These are phyloP conservation scores for Pectinophora gossypiella DNA, from an alignment of 1,140 invertebrate species.

Conservation along the genomic window DNA sequence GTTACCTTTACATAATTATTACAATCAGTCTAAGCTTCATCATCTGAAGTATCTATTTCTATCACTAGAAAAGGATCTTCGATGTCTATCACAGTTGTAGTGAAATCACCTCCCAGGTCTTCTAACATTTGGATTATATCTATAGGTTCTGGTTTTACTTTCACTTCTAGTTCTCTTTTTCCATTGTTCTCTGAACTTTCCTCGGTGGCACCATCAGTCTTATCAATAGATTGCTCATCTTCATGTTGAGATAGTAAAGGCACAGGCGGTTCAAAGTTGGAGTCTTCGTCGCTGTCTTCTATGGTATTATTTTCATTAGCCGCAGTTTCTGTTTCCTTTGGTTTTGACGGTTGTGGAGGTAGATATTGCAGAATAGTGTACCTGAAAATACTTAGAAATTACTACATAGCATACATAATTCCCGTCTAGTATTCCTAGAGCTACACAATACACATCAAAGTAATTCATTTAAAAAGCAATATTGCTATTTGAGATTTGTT, in stretches of 20 bases:
- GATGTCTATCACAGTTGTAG: conserved; percentile 25
- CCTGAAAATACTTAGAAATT: no score
- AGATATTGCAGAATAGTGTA: background rate
- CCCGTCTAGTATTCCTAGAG: no score
- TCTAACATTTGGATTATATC: conserved; percentile 24
- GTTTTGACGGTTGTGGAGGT: background rate
- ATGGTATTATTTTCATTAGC: background rate
- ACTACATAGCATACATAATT: no score
- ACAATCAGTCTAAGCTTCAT: no score
- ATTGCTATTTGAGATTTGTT: no score
- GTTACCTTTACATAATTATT: no score
- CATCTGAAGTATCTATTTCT: conserved; percentile 26
- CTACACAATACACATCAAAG: no score
- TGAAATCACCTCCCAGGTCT: conserved; percentile 25
- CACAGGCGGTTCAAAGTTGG: background rate
- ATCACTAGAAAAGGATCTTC: conserved; percentile 38
- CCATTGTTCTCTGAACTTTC: background rate
- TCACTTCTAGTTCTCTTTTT: background rate
- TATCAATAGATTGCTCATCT: no score
- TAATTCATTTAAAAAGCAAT: no score
- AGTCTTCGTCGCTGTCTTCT: background rate
- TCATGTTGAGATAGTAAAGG: background rate
- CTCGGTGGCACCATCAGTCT: background rate
- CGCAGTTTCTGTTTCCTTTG: background rate
- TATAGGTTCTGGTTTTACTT: conserved; percentile 23